Conservation (phyloP, 2,797 vertebrate species). For the Orientallactaga sibirica region DNA sequence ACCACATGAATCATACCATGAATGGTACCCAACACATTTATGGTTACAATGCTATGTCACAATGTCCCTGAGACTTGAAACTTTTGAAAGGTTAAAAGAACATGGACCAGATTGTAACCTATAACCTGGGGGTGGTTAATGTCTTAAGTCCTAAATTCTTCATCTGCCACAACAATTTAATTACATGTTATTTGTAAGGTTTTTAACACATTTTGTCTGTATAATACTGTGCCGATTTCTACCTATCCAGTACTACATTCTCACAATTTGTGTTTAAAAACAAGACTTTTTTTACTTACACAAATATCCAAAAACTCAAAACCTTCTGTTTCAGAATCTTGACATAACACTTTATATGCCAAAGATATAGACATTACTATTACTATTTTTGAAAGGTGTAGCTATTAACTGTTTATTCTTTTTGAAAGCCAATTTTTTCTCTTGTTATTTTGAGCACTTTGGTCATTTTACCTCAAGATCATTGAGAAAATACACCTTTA, state of each 20-base stretch:
- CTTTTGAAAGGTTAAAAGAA: conserved; percentile 11
- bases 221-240: neutral
- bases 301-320: neutral
- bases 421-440: neutral
- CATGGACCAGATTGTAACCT: neutral
- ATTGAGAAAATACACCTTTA: neutral
- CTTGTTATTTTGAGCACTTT: neutral
- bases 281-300: neutral
- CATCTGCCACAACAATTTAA: neutral
- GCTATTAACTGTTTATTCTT: neutral
- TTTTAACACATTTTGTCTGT: neutral
- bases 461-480: neutral
- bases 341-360: neutral
- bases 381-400: too few species aligned
- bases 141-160: neutral
- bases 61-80: too few species aligned
- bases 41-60: too few species aligned
- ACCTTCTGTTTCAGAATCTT: neutral
- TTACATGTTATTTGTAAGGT: neutral
- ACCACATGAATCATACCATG: too few species aligned
- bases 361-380: neutral
- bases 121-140: neutral
- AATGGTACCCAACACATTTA: too few species aligned
- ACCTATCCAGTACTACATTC: neutral
- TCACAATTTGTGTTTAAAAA: neutral